Evolutionary conservation across 2,113 vertebrate genomes (phyloP), one percentile per base, ranked within the genome.

Genomic region (Ctenomys sociabilis): DNA sequence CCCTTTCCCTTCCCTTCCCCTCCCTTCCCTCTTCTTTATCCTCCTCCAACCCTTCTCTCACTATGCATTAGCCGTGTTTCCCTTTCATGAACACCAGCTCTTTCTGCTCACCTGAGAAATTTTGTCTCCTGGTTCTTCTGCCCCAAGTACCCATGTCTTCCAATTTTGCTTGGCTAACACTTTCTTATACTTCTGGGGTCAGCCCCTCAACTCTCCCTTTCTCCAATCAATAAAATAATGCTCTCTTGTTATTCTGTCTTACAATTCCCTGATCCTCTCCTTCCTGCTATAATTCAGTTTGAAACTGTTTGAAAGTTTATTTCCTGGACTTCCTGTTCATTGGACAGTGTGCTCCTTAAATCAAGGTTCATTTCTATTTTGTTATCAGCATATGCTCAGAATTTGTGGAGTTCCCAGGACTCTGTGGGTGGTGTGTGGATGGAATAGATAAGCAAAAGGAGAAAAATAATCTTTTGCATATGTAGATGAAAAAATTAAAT

Each of bases 401-500:
- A 81, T 91, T 61, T 54, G 26, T 86, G 93, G 64, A 92, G 17
- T 9, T 6, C 32, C 28, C n/a, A 26, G 45, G 32, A 54, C 19
- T 43, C 17, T 45, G 19, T 26, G 77, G 49, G 13, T 45, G 3
- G 30, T 35, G 84, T 24, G 49, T 61, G 5, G 61, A 45, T 82
- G 73, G 73, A 93, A 49, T 75, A 45, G 28, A 93, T 16, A 40
- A 86, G 82, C 5, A 13, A n/a, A 78, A 70, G 6, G 66, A 1
- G 22, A 78, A 61, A 93, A 63, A 73, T 35, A 95, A 93, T 59
- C 24, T n/a, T 81, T 92, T 32, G 72, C 80, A 75, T 61, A n/a
- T 81, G 57, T 94, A 40, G 94, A 89, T 63, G 87, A 52, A 94
- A 82, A 49, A 43, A 80, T 95, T 19, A 94, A 81, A 85, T 73